Evolutionary conservation across 37 sponge, comb jelly and placozoan species (phyloP).

Genomic region (Chondrosia reniformis): DNA sequence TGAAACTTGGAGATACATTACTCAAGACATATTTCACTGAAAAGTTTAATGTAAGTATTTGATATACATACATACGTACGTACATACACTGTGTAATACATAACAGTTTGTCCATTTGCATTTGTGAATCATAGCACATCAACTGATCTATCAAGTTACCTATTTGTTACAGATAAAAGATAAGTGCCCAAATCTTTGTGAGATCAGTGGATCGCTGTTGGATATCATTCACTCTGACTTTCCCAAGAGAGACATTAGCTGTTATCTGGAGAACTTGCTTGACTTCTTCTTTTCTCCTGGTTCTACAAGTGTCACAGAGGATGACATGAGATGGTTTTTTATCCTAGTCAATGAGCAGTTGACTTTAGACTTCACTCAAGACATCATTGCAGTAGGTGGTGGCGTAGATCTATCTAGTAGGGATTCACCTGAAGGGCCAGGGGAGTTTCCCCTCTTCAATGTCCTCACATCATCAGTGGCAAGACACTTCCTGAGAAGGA

Average conservation of each 20-base stretch:
- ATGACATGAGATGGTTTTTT: slow-evolving; percentile 57
- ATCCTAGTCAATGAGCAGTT: slow-evolving; percentile 30
- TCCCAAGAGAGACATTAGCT: not conserved
- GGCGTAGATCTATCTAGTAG: not conserved
- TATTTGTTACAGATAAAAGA: not conserved
- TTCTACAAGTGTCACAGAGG: not conserved
- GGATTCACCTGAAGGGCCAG: not conserved
- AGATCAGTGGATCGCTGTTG: not conserved
- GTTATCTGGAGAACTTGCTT: slow-evolving; percentile 6
- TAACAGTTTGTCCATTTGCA: no score
- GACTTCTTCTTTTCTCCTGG: slow-evolving; percentile 42
- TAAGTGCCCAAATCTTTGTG: not conserved
- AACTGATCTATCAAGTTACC: not conserved
- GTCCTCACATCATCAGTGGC: not conserved
- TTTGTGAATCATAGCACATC: not conserved
- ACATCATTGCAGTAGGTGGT: not conserved
- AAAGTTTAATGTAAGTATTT: not conserved
- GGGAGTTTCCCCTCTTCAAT: not conserved
- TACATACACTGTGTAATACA: no score
- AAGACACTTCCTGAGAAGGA: not conserved
- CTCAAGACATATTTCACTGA: not conserved
- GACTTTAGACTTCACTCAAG: not conserved
- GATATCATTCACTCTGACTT: not conserved
- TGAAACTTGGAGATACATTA: not conserved
- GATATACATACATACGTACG: not conserved